These are phyloP conservation scores for Lasiurus borealis DNA, from an alignment of 2,113 vertebrate species.

Conservation along the genomic window DNA sequence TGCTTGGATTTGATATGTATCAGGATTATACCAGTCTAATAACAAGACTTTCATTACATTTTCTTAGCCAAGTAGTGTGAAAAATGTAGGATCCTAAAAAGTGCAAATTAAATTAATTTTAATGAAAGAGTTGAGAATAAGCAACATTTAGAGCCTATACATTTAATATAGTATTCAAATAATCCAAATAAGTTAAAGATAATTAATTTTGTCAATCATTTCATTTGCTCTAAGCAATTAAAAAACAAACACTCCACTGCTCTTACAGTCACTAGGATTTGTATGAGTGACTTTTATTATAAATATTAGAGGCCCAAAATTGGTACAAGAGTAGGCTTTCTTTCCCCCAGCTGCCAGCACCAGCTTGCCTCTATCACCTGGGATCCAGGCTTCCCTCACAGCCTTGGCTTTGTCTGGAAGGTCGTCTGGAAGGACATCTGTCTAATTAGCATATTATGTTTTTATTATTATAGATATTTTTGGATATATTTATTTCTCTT, in stretches of 20 bases:
- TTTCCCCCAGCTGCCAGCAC: no score
- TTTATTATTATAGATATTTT: no score
- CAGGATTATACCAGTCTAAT: neutral
- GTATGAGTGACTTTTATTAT: neutral
- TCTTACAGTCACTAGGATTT: neutral
- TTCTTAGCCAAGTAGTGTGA: neutral
- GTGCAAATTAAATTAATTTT: neutral
- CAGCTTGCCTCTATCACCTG: no score
- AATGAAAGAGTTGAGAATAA: neutral
- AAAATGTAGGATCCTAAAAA: neutral
- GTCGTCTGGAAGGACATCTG: no score
- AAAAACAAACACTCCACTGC: neutral
- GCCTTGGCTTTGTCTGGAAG: no score
- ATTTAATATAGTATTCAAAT: neutral
- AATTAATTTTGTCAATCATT: neutral
- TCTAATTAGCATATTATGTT: no score
- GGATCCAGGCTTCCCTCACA: no score
- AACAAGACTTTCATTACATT: neutral
- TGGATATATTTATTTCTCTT: neutral
- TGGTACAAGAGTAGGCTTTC: no score
- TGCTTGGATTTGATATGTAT: neutral
- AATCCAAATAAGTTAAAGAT: neutral
- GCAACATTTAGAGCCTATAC: neutral
- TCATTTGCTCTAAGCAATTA: neutral
- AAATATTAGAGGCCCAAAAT: neutral